Conservation (phyloP, 2,797 vertebrate species). For the Pteropus rufus region DNA sequence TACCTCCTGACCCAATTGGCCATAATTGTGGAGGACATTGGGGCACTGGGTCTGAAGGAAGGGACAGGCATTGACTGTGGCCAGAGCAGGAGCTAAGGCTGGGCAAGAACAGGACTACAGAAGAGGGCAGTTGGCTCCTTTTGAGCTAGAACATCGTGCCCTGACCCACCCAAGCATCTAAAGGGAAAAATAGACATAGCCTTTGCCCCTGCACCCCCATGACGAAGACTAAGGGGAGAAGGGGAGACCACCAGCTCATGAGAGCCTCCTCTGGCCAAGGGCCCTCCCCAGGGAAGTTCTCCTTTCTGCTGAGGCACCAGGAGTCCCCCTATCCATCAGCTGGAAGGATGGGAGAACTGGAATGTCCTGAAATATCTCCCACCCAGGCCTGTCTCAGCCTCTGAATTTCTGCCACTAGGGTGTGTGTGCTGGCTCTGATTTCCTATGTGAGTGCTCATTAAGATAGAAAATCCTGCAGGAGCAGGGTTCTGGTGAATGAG, state of each 20-base stretch:
- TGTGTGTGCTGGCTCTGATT: neutral
- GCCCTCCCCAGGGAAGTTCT: neutral
- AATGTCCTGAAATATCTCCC: neutral
- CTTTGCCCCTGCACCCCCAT: neutral
- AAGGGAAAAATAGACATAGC: neutral
- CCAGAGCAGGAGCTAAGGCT: neutral
- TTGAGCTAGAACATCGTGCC: neutral
- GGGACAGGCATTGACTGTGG: rapidly evolving
- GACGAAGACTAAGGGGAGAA: neutral
- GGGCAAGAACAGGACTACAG: neutral
- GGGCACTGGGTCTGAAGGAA: neutral
- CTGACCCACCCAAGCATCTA: neutral
- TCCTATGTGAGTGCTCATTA: neutral
- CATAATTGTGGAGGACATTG: rapidly evolving
- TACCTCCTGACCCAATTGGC: neutral
- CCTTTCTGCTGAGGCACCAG: too few species aligned
- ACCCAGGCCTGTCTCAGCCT: neutral
- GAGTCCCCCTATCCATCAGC: neutral
- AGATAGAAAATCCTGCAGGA: neutral
- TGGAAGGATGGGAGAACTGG: neutral
- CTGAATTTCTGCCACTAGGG: neutral
- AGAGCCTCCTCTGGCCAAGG: neutral
- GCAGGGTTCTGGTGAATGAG: neutral
- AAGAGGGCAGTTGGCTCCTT: neutral
- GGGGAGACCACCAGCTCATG: neutral